Conservation (phyloP, 1,140 invertebrate genomes). For the Trachymyrmex septentrionalis region DNA sequence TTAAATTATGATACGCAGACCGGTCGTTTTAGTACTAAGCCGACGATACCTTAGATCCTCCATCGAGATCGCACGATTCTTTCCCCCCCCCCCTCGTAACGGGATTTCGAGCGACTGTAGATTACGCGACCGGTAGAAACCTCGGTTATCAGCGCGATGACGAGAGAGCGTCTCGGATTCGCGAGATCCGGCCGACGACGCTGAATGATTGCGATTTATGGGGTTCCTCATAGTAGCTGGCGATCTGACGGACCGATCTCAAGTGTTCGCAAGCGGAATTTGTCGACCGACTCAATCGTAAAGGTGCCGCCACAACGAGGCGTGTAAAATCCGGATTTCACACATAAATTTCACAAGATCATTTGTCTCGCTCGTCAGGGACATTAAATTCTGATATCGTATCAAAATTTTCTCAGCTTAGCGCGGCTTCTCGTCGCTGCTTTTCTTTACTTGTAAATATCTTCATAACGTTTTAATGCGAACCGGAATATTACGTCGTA, state of each 20-base stretch:
- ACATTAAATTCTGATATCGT: conserved; percentile 18
- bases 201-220: conserved; percentile 70
- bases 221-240: conserved; percentile 21
- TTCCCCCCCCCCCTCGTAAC: conserved; percentile 58
- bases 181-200: conserved; percentile 10
- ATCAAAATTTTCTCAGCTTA: conserved; percentile 1
- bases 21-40: conserved; percentile 27
- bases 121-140: conserved; percentile 52
- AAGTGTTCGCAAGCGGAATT: conserved; percentile 22
- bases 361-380: not conserved
- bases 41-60: conserved; percentile 16
- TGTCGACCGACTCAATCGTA: conserved; percentile 18
- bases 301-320: conserved; percentile 49
- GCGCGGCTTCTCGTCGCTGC: not conserved
- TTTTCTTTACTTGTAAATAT: conserved; percentile 19
- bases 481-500: conserved; percentile 44
- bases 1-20: conserved; percentile 18
- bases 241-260: conserved; percentile 55
- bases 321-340: not conserved
- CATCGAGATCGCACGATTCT: conserved; percentile 54
- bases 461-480: conserved; percentile 51
- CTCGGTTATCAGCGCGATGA: conserved; percentile 47
- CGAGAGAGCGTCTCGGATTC: conserved; percentile 38
- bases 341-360: conserved; percentile 20
- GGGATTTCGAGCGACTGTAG: conserved; percentile 30